Evolutionary conservation across 2,888 invertebrate genomes (phyloP).

Genomic region (Smittia aterrima): DNA sequence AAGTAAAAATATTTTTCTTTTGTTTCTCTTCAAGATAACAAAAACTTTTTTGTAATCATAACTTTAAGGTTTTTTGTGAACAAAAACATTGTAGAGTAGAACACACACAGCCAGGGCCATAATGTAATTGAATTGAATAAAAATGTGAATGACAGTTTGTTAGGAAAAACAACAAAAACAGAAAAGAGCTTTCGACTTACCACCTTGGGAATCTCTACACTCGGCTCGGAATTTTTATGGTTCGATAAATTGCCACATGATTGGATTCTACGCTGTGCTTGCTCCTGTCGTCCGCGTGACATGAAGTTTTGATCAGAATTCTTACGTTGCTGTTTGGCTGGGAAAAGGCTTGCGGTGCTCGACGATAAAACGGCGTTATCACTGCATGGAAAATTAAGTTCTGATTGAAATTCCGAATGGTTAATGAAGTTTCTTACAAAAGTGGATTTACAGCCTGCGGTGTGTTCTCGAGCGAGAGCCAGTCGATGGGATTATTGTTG

Average conservation of each 20-base stretch:
- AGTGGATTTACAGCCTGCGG: conserved; percentile 27
- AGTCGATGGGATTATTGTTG: conserved; percentile 30
- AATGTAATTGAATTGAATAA: conserved; percentile 15
- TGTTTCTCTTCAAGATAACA: not conserved
- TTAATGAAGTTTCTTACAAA: conserved; percentile 29
- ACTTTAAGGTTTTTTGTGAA: not conserved
- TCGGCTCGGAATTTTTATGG: conserved; percentile 1
- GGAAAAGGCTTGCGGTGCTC: not conserved
- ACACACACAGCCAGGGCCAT: not conserved
- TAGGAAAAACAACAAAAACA: not conserved
- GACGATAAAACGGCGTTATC: not conserved
- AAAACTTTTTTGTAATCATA: not conserved
- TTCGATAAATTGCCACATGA: conserved; percentile 29
- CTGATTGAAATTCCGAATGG: not conserved
- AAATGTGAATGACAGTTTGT: conserved; percentile 21
- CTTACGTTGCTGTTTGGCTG: not conserved
- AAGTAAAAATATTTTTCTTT: not conserved
- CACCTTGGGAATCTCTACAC: conserved; percentile 20
- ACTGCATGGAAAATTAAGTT: conserved; percentile 5
- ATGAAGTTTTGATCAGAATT: not conserved
- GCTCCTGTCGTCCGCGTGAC: not conserved
- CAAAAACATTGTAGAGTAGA: not conserved
- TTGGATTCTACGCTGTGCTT: conserved; percentile 3
- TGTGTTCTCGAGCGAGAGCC: conserved; percentile 35
- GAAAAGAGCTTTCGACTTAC: conserved; percentile 3